These are phyloP conservation scores for Drosophila pseudotalamancana DNA, from an alignment of 2,888 invertebrate genomes.

Conservation along the genomic window DNA sequence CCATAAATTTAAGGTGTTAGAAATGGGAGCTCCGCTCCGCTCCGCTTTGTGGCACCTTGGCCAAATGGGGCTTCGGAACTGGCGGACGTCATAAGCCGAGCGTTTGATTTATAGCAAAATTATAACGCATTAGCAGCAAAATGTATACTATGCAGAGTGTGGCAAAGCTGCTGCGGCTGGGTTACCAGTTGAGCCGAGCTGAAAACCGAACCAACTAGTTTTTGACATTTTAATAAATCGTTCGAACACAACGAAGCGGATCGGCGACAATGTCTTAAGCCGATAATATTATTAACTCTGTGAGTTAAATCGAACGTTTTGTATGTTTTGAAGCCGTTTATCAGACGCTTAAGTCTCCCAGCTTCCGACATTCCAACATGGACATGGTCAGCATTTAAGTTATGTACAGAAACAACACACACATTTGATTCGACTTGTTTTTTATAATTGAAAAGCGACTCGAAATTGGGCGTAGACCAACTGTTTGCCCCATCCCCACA, in stretches of 20 bases:
- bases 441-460: constrained; percentile 57
- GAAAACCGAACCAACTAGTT: constrained; percentile 69
- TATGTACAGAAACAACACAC: constrained; percentile 32
- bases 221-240: constrained; percentile 81
- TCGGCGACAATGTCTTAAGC: constrained; percentile 76
- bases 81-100: constrained; percentile 66
- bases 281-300: constrained; percentile 78
- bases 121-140: constrained; percentile 80
- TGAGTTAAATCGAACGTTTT: constrained; percentile 78
- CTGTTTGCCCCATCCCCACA: constrained; percentile 1
- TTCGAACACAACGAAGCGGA: constrained; percentile 67
- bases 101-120: constrained; percentile 78
- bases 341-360: constrained; percentile 66
- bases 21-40: constrained; percentile 47
- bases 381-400: constrained; percentile 40
- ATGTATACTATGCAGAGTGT: constrained; percentile 57
- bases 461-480: constrained; percentile 23
- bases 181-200: constrained; percentile 18
- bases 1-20: constrained; percentile 75
- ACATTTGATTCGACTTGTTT: constrained; percentile 40
- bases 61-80: constrained; percentile 18
- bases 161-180: constrained; percentile 38
- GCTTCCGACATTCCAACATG: constrained; percentile 66
- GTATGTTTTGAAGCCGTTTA: constrained; percentile 75
- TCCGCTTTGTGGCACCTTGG: constrained; percentile 16